Base-by-base conservation (phyloP, 1,140 invertebrate genomes). In the Ylistrum balloti region DNA sequence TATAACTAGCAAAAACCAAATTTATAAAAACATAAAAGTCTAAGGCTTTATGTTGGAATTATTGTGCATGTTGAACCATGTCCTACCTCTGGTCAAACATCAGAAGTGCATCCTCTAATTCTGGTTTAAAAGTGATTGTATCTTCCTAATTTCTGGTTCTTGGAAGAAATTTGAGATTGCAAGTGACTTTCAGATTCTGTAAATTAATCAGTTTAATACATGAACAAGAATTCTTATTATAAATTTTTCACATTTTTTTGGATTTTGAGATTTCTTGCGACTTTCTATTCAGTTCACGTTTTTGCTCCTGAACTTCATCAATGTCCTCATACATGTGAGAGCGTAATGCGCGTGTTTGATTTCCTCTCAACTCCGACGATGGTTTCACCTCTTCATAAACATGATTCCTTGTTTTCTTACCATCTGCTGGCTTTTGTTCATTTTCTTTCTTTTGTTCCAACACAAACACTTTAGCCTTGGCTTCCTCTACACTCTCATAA, bases 401-500 rank as follows among this genome's bases (percentile, higher is more conserved):
- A 38, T 93, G 93, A 10, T 85, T 32, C 38, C 92, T 85, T 34
- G 91, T 90, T 88, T 86, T 89, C 28, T 86, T 86, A 28, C 5
- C 28, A 11, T 74, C 56, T 32, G 87, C 89, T 89, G 45, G 89
- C 74, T 28, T 92, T 86, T 87, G 88, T 88, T 85, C 91, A 86
- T 85, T 88, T 41, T 88, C 86, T 85, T 88, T 87, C 41, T 86
- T 90, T 28, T 87, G 33, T n/a, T 90, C 35, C 22, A 38, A 45
- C 48, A 89, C 34, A 86, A 87, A 41, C 85, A 89, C 28, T 91
- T 92, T 93, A 2, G 94, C 92, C 90, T 92, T 89, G 1, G 92
- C 92, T 87, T 95, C 94, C 35, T 95, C 93, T 20, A 95, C 94
- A 85, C 93, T 94, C 88, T 95, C 94, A 48, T 95, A 95, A 86